Conservation (phyloP, 2,797 vertebrate genomes). For the Poeciliopsis turneri region DNA sequence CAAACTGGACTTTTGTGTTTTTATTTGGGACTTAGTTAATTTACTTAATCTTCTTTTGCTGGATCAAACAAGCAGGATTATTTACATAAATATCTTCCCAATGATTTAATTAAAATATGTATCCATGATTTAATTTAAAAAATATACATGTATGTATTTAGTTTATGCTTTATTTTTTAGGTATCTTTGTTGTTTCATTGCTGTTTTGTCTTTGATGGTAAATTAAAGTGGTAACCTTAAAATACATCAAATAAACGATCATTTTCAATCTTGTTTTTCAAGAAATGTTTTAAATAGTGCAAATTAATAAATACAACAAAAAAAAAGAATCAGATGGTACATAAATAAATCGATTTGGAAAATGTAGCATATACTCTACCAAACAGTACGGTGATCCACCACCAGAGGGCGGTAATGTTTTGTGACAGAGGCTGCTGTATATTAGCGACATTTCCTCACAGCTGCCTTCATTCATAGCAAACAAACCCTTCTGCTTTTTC, state of each 20-base stretch:
- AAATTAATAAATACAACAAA: background rate
- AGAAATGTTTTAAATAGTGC: background rate
- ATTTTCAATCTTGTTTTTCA: background rate
- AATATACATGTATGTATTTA: background rate
- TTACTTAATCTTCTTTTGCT: background rate
- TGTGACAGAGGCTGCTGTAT: conserved; percentile 26
- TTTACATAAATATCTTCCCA: background rate
- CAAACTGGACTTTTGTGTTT: background rate
- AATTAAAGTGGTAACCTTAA: background rate
- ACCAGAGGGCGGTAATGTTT: conserved; percentile 65
- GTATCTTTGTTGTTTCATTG: too few species aligned
- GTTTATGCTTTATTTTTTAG: background rate
- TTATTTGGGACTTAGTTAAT: background rate
- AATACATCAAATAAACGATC: background rate
- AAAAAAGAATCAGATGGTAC: background rate
- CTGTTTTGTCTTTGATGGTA: background rate
- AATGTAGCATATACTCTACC: background rate
- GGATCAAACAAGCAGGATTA: background rate
- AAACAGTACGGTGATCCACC: conserved; percentile 38
- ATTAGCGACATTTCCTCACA: conserved; percentile 61
- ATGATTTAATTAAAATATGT: background rate
- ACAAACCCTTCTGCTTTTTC: background rate
- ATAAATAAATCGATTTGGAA: background rate
- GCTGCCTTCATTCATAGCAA: conserved; percentile 37
- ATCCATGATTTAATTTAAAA: too few species aligned